Base-by-base conservation (phyloP, 2,888 invertebrate genomes). In the Laspeyria flexula region DNA sequence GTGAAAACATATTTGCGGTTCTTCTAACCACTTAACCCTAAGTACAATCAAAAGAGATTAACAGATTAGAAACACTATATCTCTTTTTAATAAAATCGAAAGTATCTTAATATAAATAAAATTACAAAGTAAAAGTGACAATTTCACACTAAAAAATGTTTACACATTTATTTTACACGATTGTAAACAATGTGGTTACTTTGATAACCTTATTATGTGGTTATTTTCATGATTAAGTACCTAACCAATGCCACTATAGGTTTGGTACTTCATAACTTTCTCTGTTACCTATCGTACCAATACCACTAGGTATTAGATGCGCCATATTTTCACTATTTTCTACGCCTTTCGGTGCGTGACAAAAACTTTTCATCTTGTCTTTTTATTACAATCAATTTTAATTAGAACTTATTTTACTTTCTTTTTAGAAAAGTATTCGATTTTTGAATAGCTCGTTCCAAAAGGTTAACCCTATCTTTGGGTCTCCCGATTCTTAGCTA, bases 241-340 rank as follows among this genome's bases (percentile, higher is more conserved):
- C 13, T 31, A 31, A 31, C 13, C 31, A 13, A 31, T 10, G 13
- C 67, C 67, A 67, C 61, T 60, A 41, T 43, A 42, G 49, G 56
- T 73, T 65, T 62, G 67, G 55, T 55, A 54, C 54, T 49, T 45
- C 7, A 7, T 25, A n/a, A 81, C 79, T 81, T 82, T 80, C 81
- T 61, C 82, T 60, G 45, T 4, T 46, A 62, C 68, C 74, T 75
- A 79, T 73, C 68, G 72, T 54, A 50, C 48, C 61, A 25, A 25
- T 63, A 13, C 9, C 47, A 70, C n/a, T n/a, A 43, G 48, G 53
- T 61, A 81, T 86, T 83, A 83, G 86, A 83, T 79, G 67, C 86
- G 85, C 75, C 71, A 83, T 71, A 82, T 86, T 88, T 88, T 79
- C 79, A 75, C 81, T 76, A 79, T 87, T 86, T 85, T 81, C 84